Base-by-base conservation (phyloP, 2,888 invertebrate species). In the Ochlodes sylvanus region DNA sequence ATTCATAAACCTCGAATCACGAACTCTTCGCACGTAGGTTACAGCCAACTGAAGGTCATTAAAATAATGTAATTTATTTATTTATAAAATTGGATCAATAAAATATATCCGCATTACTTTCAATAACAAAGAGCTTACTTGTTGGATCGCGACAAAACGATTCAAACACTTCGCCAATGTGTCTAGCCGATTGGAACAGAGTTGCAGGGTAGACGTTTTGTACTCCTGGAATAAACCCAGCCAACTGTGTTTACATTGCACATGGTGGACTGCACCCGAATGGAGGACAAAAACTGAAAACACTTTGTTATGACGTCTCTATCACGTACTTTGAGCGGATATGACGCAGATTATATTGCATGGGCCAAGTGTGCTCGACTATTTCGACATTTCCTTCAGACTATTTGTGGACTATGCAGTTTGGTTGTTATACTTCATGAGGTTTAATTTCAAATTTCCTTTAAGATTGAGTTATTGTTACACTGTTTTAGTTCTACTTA, bases 241-340 rank as follows among this genome's bases (percentile, higher is more conserved):
- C 42, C 52, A 65, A 66, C 58, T 66, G 66, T 55, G 34, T 67
- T 60, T 67, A 55, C 61, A 55, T 12, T 70, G 69, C 72, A 73
- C 69, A 73, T 73, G 71, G 63, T 63, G 62, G 64, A 68, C 64
- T 61, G 61, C 54, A 68, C 38, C 68, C 70, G 71, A 66, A 68
- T 70, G 71, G 69, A 64, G 60, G 74, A 67, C 65, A 73, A 72
- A 73, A 74, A 74, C 69, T 68, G 60, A 70, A 65, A 62, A 71
- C 69, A 56, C 70, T 74, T 44, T 60, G 54, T 64, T 71, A 76
- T 81, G 83, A 80, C 79, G 82, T 80, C 79, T 77, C 76, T 75
- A 76, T 74, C 77, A 79, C 72, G 71, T 78, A 79, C 77, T 78
- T 71, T 73, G 74, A 77, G 76, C 79, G 80, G 82, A 85, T 80